A percentile compares a stretch with the other conserved stretches of the same genome.
Evolutionary conservation across 1,140 invertebrate species (phyloP).

Genomic region (Drosophila pallidifrons): DNA sequence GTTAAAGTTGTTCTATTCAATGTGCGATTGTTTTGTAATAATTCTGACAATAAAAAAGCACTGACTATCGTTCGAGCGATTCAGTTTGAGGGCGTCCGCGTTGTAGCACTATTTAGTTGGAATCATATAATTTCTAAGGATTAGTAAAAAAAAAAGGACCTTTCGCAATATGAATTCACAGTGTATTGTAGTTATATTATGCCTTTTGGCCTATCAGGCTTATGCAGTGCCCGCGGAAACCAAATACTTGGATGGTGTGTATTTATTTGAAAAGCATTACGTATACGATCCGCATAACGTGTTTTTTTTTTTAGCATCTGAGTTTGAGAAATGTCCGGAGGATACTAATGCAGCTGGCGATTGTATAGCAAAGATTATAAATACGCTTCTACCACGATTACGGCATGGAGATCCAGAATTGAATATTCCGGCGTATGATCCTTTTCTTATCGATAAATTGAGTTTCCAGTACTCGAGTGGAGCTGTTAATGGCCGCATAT

Average conservation of each 20-base stretch:
- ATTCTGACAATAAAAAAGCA: slow-evolving; percentile 71
- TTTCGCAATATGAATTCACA: slow-evolving; percentile 27
- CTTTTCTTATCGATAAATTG: slow-evolving; percentile 61
- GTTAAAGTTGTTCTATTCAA: slow-evolving; percentile 15
- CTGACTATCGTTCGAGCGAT: slow-evolving; percentile 4
- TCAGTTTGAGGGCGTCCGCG: slow-evolving; percentile 60
- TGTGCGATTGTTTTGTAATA: slow-evolving; percentile 47
- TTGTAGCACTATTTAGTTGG: slow-evolving; percentile 31
- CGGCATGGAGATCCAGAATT: slow-evolving; percentile 59
- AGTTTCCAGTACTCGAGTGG: slow-evolving; percentile 70
- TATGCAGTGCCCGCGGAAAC: slow-evolving; percentile 40
- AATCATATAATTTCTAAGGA: slow-evolving; percentile 19
- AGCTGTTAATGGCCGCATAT: slow-evolving; percentile 63
- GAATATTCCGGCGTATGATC: slow-evolving; percentile 76
- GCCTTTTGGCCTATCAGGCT: slow-evolving; percentile 40
- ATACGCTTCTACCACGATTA: slow-evolving; percentile 55
- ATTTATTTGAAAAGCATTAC: background rate
- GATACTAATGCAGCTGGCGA: slow-evolving; percentile 59
- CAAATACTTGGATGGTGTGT: slow-evolving; percentile 51
- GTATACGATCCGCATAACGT: slow-evolving; percentile 16
- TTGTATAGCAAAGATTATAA: slow-evolving; percentile 65
- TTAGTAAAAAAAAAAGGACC: slow-evolving; percentile 2
- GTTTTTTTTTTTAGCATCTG: slow-evolving; percentile 7
- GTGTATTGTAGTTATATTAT: slow-evolving; percentile 38
- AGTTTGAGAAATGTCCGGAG: slow-evolving; percentile 59